These are phyloP conservation scores for Batillaria attramentaria DNA, from an alignment of 1,140 invertebrate genomes.

Conservation along the genomic window DNA sequence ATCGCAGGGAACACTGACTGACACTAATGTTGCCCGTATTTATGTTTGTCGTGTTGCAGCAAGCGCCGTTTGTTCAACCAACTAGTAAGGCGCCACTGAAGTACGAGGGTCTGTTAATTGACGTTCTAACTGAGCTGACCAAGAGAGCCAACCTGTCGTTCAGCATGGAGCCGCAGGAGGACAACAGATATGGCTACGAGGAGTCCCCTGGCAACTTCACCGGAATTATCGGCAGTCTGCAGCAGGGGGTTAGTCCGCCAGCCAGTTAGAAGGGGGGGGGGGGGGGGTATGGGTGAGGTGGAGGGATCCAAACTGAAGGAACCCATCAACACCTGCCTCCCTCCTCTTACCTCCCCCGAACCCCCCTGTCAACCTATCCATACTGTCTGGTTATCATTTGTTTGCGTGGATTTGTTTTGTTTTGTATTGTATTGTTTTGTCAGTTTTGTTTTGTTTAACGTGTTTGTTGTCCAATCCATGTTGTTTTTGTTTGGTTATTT, in stretches of 20 bases:
- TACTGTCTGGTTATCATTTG: neutral
- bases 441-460: neutral
- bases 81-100: neutral
- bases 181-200: constrained; percentile 25
- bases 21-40: neutral
- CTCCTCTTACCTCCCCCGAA: too few species aligned
- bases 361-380: too few species aligned
- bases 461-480: neutral
- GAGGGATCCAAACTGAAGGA: neutral
- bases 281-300: neutral
- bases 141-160: neutral
- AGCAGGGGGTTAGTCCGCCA: constrained; percentile 26
- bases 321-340: neutral
- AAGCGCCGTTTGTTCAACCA: neutral
- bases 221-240: constrained; percentile 33
- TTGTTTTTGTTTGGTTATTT: neutral
- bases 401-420: too few species aligned
- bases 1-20: too few species aligned
- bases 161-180: neutral
- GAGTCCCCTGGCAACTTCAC: constrained; percentile 31
- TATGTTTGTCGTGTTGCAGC: neutral
- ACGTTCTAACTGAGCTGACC: neutral
- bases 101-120: constrained; percentile 25
- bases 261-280: neutral
- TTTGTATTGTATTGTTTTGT: too few species aligned